Evolutionary conservation across 2,797 vertebrate genomes (phyloP).

Genomic region (Brachyrhaphis roseni): DNA sequence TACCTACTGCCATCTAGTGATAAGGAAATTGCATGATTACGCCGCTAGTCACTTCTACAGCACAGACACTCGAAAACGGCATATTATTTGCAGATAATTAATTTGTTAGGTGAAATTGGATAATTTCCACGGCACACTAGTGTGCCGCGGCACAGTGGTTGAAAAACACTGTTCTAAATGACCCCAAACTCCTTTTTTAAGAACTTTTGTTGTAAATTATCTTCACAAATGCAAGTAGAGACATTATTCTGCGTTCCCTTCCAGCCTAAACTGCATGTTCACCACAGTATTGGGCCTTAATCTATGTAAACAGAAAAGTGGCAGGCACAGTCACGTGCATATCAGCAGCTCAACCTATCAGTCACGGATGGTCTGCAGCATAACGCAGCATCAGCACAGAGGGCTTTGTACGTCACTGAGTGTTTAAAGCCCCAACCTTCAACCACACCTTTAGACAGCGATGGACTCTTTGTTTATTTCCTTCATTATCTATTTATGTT

Average conservation of each 20-base stretch:
- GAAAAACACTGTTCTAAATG: too few relatives aligned
- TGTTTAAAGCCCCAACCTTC: conserved; percentile 9
- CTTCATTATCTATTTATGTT: neutral
- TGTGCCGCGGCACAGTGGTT: too few relatives aligned
- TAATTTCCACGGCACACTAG: too few relatives aligned
- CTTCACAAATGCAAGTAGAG: neutral
- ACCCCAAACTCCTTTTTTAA: neutral
- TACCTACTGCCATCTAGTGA: too few relatives aligned
- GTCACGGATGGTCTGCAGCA: conserved; percentile 15
- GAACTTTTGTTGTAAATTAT: neutral
- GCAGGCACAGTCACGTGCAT: conserved; percentile 56
- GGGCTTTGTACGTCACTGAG: conserved; percentile 22
- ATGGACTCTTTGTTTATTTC: neutral
- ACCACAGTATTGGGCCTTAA: conserved; percentile 27
- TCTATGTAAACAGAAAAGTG: conserved; percentile 51
- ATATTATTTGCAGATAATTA: too few relatives aligned
- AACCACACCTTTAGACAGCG: neutral
- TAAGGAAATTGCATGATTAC: too few relatives aligned
- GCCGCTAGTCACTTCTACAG: too few relatives aligned
- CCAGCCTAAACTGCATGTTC: conserved; percentile 21
- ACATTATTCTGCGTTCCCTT: conserved; percentile 28
- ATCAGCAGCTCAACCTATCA: conserved; percentile 31
- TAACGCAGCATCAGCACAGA: conserved; percentile 34
- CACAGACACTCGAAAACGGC: too few relatives aligned
- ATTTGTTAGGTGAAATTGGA: too few relatives aligned